Evolutionary conservation across 1,140 invertebrate genomes (phyloP).

Genomic region (Macrotrachela quadricornifera): DNA sequence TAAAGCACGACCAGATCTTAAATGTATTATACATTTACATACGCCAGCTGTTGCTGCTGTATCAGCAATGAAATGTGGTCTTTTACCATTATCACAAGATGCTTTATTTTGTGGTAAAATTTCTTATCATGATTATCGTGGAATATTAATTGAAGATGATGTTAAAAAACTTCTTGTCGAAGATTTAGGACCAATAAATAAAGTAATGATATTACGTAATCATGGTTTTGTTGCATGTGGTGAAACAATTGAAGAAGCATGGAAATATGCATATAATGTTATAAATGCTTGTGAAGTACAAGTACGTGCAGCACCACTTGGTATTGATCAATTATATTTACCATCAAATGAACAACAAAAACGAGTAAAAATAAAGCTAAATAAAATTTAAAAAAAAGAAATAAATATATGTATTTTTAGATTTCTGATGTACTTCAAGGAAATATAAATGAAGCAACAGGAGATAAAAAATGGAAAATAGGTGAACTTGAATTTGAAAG

Average conservation of each 20-base stretch:
- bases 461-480: constrained; percentile 49
- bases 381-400: too few relatives aligned
- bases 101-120: constrained; percentile 67
- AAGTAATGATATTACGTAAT: constrained; percentile 63
- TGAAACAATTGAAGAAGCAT: constrained; percentile 84
- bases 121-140: constrained; percentile 52
- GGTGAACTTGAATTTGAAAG: constrained; percentile 94
- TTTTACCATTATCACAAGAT: constrained; percentile 69
- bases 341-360: background rate
- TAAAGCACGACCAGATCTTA: constrained; percentile 78
- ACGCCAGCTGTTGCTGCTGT: constrained; percentile 70
- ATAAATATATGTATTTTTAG: too few relatives aligned
- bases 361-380: too few relatives aligned
- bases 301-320: constrained; percentile 1
- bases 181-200: constrained; percentile 75
- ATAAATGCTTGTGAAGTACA: constrained; percentile 68
- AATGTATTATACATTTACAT: constrained; percentile 80
- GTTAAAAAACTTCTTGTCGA: constrained; percentile 67
- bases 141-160: constrained; percentile 48
- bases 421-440: too few relatives aligned
- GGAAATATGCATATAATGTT: constrained; percentile 60
- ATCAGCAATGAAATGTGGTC: constrained; percentile 65
- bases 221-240: constrained; percentile 87
- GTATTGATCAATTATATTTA: constrained; percentile 9
- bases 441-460: constrained; percentile 17